phyloP scores from a whole-genome alignment of 2,113 vertebrate genomes.

The Heterocephalus glaber region DNA sequence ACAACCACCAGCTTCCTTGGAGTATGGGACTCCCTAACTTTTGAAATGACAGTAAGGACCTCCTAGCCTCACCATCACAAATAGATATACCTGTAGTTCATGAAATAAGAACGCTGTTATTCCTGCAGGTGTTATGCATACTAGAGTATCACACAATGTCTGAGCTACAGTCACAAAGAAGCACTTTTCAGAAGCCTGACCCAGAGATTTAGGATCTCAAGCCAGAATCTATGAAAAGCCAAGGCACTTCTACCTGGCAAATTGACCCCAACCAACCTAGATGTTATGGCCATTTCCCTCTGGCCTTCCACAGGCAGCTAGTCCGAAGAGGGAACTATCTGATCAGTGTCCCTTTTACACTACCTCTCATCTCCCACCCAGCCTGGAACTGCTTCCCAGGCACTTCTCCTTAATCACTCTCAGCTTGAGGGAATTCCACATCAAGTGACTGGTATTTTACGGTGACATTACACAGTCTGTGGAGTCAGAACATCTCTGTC shows the following conservation, averaged over 20 bases:
- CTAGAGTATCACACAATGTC: neutral
- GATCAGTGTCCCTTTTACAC: neutral
- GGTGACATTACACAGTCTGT: neutral
- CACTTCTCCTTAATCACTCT: conserved; percentile 41
- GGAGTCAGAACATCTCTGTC: conserved; percentile 8
- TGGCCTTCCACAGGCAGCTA: neutral
- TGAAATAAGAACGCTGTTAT: neutral
- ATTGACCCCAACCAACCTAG: neutral
- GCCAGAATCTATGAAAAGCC: neutral
- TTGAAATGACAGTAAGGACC: neutral
- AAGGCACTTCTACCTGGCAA: neutral
- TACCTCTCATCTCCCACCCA: neutral
- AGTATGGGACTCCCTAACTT: neutral
- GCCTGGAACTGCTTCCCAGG: neutral
- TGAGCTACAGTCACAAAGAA: neutral
- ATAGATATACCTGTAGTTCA: neutral
- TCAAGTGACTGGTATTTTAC: conserved; percentile 11
- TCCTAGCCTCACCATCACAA: neutral
- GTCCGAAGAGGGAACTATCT: neutral
- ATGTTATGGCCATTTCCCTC: neutral
- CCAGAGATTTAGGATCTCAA: neutral
- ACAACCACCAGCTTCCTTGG: neutral
- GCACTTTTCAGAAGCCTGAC: neutral
- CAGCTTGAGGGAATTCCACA: conserved; percentile 42
- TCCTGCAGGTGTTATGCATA: neutral